Evolutionary conservation across 2,888 invertebrate species (phyloP).

Genomic region (Timema podura): DNA sequence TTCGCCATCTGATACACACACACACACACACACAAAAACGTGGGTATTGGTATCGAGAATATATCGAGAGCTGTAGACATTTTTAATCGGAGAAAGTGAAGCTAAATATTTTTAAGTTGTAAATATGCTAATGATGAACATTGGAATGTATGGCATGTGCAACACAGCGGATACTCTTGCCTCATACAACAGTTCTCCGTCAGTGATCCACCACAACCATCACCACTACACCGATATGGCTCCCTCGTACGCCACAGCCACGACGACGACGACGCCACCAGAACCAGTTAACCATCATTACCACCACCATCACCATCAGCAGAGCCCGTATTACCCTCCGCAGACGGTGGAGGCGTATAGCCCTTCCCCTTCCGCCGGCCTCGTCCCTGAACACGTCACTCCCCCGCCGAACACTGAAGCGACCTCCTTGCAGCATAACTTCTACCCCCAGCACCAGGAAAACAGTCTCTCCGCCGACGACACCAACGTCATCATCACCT

Average conservation of each 20-base stretch:
- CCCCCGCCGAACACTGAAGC: conserved; percentile 48
- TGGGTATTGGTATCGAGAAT: too few species aligned
- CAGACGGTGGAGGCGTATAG: conserved; percentile 33
- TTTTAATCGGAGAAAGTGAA: neutral
- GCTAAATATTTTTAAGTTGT: conserved; percentile 3
- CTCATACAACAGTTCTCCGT: conserved; percentile 17
- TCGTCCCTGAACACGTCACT: conserved; percentile 38
- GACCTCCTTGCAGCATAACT: neutral
- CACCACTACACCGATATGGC: conserved; percentile 25
- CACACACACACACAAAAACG: too few species aligned
- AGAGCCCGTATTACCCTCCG: conserved; percentile 42
- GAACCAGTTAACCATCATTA: neutral
- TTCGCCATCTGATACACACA: too few species aligned
- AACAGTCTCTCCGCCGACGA: conserved; percentile 37
- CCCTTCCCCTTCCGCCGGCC: conserved; percentile 46
- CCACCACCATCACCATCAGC: conserved; percentile 32
- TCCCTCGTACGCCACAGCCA: conserved; percentile 22
- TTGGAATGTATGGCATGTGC: conserved; percentile 65
- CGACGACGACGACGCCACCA: conserved; percentile 17
- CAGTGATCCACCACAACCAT: conserved; percentile 25
- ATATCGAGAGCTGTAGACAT: too few species aligned
- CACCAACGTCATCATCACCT: conserved; percentile 62
- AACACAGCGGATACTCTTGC: conserved; percentile 28
- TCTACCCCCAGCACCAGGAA: conserved; percentile 31
- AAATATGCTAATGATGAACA: conserved; percentile 67